Conservation (phyloP, 1,140 invertebrate genomes). For the Myzus persicae region DNA sequence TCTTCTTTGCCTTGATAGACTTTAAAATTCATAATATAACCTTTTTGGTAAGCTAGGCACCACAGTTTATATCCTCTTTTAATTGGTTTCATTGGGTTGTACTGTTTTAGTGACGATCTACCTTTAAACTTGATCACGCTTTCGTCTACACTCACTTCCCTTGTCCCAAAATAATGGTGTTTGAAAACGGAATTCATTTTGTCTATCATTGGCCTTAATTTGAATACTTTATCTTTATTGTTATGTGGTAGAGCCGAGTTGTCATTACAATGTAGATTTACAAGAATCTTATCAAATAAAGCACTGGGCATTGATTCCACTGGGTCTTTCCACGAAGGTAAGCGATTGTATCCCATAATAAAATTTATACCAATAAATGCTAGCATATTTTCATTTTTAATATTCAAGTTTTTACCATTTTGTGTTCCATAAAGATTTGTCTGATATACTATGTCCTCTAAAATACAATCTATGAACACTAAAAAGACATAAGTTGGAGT, state of each 20-base stretch:
- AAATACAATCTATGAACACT: too few species aligned
- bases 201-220: neutral
- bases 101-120: conserved; percentile 62
- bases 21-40: conserved; percentile 59
- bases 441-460: too few species aligned
- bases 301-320: neutral
- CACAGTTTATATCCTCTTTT: conserved; percentile 60
- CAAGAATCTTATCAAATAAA: neutral
- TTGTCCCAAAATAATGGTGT: conserved; percentile 52
- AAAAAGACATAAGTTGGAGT: too few species aligned
- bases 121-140: conserved; percentile 58
- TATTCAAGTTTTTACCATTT: too few species aligned
- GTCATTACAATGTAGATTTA: neutral
- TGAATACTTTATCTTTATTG: conserved; percentile 10
- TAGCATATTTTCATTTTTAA: too few species aligned
- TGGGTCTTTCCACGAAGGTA: neutral
- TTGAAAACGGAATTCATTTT: conserved; percentile 58
- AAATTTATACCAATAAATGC: too few species aligned
- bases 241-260: neutral
- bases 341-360: too few species aligned
- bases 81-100: conserved; percentile 63
- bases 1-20: conserved; percentile 60
- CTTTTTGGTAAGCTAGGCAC: conserved; percentile 3
- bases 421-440: too few species aligned
- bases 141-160: conserved; percentile 58